phyloP scores from a whole-genome alignment of 53 echinoderm and acorn worm genomes.

The Pentamera pediparva region DNA sequence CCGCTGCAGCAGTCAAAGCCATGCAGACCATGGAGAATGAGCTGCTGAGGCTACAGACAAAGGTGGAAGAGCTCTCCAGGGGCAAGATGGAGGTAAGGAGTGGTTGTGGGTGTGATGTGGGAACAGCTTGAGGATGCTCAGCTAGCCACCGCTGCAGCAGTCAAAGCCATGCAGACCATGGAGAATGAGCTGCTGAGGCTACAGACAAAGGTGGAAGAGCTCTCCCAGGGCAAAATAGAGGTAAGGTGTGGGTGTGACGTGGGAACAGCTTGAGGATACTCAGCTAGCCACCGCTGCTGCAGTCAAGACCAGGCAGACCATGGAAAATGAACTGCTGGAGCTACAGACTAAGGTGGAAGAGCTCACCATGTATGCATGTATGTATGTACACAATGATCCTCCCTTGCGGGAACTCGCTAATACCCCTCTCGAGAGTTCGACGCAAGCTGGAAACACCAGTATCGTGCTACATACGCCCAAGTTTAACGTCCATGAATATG shows the following conservation, averaged over 20 bases:
- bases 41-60: conserved; percentile 60
- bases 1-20: conserved; percentile 70
- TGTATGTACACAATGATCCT: too few species aligned
- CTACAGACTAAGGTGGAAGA: conserved; percentile 74
- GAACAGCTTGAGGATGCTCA: conserved; percentile 89
- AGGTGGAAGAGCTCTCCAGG: conserved; percentile 60
- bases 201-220: conserved; percentile 71
- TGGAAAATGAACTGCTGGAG: conserved; percentile 76
- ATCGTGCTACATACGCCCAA: too few species aligned
- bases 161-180: conserved; percentile 74
- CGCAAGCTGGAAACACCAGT: too few species aligned
- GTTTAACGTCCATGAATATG: too few species aligned
- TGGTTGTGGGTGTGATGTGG: not conserved
- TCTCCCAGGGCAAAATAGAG: conserved; percentile 72
- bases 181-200: conserved; percentile 72
- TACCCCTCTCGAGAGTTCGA: too few species aligned
- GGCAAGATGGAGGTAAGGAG: conserved; percentile 52
- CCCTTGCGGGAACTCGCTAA: too few species aligned
- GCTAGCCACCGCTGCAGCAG: conserved; percentile 63
- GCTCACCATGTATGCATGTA: too few species aligned
- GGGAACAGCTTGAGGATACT: conserved; percentile 96
- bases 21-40: conserved; percentile 83
- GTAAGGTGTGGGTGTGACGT: conserved; percentile 35
- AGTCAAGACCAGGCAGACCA: conserved; percentile 68
- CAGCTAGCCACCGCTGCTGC: conserved; percentile 71